phyloP scores from a whole-genome alignment of 2,797 vertebrate species.

The Rhinichthys osculus region DNA sequence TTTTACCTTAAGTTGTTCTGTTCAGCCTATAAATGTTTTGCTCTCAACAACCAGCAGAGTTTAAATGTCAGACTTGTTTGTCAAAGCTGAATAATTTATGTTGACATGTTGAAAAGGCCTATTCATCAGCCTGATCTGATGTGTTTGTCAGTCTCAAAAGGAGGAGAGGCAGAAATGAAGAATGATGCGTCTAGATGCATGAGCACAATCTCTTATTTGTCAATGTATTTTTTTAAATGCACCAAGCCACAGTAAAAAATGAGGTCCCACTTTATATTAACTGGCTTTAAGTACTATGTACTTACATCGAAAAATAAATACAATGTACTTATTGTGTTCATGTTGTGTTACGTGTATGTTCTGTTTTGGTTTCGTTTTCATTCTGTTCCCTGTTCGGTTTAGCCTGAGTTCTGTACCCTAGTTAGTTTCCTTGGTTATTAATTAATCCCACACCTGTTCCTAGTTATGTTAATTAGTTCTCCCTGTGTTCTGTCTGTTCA shows the following conservation, averaged over 20 bases:
- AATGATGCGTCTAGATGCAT: not conserved
- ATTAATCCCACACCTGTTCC: not conserved
- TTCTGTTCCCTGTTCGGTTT: not conserved
- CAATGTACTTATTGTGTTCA: too few relatives aligned
- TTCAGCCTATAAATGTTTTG: constrained; percentile 29
- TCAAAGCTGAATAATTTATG: constrained; percentile 82
- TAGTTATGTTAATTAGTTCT: not conserved
- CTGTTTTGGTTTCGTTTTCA: not conserved
- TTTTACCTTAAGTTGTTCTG: constrained; percentile 34
- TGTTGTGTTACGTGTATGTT: not conserved
- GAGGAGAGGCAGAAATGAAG: constrained; percentile 17
- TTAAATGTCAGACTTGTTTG: constrained; percentile 82
- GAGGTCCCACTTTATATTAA: too few relatives aligned
- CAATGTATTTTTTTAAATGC: not conserved
- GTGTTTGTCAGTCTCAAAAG: constrained; percentile 59
- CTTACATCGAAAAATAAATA: too few relatives aligned
- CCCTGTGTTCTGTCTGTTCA: not conserved
- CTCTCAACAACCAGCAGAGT: constrained; percentile 66
- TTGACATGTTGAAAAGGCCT: constrained; percentile 77
- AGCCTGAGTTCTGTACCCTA: not conserved
- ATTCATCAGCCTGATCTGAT: constrained; percentile 68
- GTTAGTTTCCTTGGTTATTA: not conserved
- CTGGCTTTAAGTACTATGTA: too few relatives aligned
- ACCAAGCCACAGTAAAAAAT: not conserved
- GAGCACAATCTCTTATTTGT: constrained; percentile 8